Evolutionary conservation across 1,140 invertebrate genomes (phyloP).

Genomic region (Dolichoris vasculosae): DNA sequence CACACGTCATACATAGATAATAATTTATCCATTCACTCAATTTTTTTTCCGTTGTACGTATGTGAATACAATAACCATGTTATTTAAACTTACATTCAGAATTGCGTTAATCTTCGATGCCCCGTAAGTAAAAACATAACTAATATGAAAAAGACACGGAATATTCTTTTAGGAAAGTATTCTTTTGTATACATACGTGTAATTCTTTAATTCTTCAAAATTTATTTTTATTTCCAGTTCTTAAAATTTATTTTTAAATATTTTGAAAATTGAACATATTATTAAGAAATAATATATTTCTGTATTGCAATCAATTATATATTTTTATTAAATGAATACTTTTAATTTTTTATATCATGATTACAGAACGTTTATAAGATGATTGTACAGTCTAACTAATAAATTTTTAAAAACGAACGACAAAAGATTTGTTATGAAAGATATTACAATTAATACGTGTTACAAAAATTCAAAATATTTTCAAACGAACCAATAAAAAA

Average conservation of each 20-base stretch:
- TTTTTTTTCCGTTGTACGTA: background rate
- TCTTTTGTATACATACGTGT: no score
- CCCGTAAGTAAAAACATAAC: background rate
- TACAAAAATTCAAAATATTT: no score
- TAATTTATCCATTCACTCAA: slow-evolving; percentile 20
- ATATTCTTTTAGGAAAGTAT: no score
- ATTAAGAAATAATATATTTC: background rate
- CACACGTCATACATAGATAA: slow-evolving; percentile 28
- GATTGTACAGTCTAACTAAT: background rate
- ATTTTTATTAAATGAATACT: background rate
- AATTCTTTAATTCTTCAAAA: no score
- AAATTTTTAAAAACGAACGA: no score
- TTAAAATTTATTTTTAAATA: no score
- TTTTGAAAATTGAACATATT: background rate
- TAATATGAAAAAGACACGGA: background rate
- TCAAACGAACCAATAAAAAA: no score
- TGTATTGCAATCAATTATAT: background rate
- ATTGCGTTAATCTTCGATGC: background rate
- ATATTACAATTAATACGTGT: no score
- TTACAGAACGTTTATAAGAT: background rate
- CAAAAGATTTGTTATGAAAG: no score
- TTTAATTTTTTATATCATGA: background rate
- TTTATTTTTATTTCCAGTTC: no score
- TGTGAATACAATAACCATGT: background rate
- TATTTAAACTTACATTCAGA: background rate